These are phyloP conservation scores for Sebastes fasciatus DNA, from an alignment of 2,113 vertebrate genomes.

Conservation along the genomic window DNA sequence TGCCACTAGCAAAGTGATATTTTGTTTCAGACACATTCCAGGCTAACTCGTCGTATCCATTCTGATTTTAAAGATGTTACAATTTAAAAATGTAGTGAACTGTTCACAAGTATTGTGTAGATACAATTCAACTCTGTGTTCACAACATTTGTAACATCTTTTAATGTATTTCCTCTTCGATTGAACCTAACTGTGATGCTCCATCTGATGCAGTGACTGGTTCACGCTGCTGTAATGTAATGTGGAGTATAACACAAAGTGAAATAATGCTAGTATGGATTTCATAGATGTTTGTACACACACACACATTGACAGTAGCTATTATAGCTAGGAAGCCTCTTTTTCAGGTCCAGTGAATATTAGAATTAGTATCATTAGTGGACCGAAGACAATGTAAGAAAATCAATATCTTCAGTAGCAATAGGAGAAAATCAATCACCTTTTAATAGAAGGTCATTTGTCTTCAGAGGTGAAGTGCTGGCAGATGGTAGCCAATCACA, in stretches of 20 bases:
- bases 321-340: conserved; percentile 61
- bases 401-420: conserved; percentile 72
- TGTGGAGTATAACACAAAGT: conserved; percentile 14
- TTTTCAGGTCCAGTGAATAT: conserved; percentile 75
- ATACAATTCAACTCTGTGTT: background rate
- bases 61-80: background rate
- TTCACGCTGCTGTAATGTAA: conserved; percentile 11
- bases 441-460: conserved; percentile 75
- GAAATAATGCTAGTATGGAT: conserved; percentile 39
- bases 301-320: conserved; percentile 37
- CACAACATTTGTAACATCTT: background rate
- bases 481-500: conserved; percentile 50
- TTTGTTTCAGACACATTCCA: background rate
- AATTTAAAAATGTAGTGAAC: background rate
- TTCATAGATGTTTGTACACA: conserved; percentile 38
- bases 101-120: background rate
- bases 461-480: conserved; percentile 62
- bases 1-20: background rate
- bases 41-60: background rate
- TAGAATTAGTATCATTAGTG: conserved; percentile 78
- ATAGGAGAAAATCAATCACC: conserved; percentile 76
- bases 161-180: conserved; percentile 15
- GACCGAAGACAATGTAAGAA: conserved; percentile 60
- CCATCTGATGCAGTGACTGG: background rate
- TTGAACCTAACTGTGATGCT: conserved; percentile 5